A percentile compares a stretch with the other conserved stretches of the same genome.
Conservation (phyloP, 2,797 vertebrate genomes). For the Enteromius afrohamiltoni region DNA sequence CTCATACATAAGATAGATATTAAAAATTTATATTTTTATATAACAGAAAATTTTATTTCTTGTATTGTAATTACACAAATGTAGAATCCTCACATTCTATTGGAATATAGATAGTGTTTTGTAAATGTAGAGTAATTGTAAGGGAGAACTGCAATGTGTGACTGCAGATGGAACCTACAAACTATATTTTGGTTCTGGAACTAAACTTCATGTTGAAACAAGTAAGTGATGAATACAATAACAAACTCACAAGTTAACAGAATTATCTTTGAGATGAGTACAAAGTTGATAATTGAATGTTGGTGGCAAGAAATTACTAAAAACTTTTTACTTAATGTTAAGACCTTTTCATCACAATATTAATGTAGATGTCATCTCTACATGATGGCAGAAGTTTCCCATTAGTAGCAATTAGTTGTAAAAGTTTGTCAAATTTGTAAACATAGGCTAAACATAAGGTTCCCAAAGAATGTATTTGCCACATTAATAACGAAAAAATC, state of each 20-base stretch:
- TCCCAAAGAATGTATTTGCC: not conserved
- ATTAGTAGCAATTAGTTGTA: not conserved
- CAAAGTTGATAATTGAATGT: slow-evolving; percentile 34
- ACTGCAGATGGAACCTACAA: slow-evolving; percentile 1
- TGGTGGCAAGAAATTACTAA: not conserved
- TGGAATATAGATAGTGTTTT: not conserved
- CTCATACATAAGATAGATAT: too few species aligned
- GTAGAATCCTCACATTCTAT: not conserved
- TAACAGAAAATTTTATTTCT: not conserved
- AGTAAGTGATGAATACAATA: slow-evolving; percentile 32
- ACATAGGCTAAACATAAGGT: not conserved
- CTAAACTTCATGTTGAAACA: slow-evolving; percentile 40
- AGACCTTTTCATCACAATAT: not conserved
- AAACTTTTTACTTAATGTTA: not conserved
- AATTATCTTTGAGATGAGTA: slow-evolving; percentile 26
- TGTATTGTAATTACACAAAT: not conserved
- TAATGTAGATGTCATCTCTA: not conserved
- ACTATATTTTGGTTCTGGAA: slow-evolving; percentile 31
- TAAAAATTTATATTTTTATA: not conserved
- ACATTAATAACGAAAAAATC: not conserved
- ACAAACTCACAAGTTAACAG: not conserved
- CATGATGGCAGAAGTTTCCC: not conserved
- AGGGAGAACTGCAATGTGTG: slow-evolving; percentile 26
- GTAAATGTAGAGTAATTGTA: not conserved
- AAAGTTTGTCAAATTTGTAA: not conserved